A percentile compares a stretch with the other conserved stretches of the same genome.
phyloP scores from a whole-genome alignment of 2,113 vertebrate genomes.

The Kobus ellipsiprymnus region DNA sequence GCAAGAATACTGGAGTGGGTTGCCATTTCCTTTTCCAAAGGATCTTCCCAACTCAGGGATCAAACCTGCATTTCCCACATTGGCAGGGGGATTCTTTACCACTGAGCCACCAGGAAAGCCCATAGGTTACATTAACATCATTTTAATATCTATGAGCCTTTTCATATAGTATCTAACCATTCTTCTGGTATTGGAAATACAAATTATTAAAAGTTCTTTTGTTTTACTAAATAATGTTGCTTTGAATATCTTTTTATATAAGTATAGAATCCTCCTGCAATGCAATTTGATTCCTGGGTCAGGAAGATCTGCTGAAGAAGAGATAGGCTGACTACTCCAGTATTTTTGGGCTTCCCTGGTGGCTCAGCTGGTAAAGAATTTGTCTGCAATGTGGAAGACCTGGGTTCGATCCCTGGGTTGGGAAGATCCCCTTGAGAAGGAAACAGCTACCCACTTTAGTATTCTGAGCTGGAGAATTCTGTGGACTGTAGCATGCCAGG shows the following conservation, averaged over 20 bases:
- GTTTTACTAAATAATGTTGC: neutral
- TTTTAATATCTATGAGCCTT: neutral
- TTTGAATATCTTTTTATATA: neutral
- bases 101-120: neutral
- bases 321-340: neutral
- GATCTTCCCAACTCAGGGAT: neutral
- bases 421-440: neutral
- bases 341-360: neutral
- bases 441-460: neutral
- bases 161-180: neutral
- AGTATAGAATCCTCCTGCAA: neutral
- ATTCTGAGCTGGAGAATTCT: neutral
- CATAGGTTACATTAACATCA: neutral
- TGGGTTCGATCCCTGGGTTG: neutral
- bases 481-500: neutral
- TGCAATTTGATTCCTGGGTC: neutral
- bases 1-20: neutral
- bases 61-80: neutral
- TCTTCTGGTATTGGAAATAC: neutral
- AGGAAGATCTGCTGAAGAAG: neutral
- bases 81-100: neutral
- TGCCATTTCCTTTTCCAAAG: neutral
- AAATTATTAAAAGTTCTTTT: neutral
- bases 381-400: neutral
- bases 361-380: neutral